Base-by-base conservation (phyloP, 2,888 invertebrate genomes). In the Agrochola lota region DNA sequence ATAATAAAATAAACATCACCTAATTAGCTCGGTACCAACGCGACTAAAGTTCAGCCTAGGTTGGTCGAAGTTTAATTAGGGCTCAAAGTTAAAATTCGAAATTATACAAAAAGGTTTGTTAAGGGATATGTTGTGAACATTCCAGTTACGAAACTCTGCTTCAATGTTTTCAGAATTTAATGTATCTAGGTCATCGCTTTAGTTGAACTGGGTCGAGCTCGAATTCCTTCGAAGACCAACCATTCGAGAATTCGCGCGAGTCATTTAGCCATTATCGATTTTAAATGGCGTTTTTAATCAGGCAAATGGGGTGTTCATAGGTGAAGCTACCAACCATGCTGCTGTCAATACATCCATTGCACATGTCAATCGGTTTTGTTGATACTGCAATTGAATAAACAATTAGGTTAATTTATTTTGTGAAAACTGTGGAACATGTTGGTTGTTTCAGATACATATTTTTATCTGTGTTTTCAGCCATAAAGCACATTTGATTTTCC, bases 181-280 rank as follows among this genome's bases (percentile, higher is more conserved):
- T 77, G 60, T 74, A 81, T 85, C 74, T 72, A 85, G 85, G 84
- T 78, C 84, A 78, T 72, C 15, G 52, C 71, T 84, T 73, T 69
- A 62, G 66, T 78, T 63, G 49, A 69, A 85, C 74, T 73, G 72
- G 82, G 85, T 78, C 69, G 71, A 70, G 40, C 62, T 74, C 15
- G 68, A 74, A 81, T 85, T 85, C 78, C 72, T 85, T 78, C 81
- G 40, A 81, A 84, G 78, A 77, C 81, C 55, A 78, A 49, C 68
- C 69, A 66, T 74, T 85, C 66, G 78, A 84, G 63, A 74, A 83
- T 82, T 85, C 63, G 46, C 70, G 59, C 82, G 62, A 85, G 82
- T 82, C 84, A 84, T 85, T 84, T 85, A 70, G 35, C 78, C 62
- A 73, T 78, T 82, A 84, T 84, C 78, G 85, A 84, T 85, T 84